Base-by-base conservation (phyloP, 2,797 vertebrate species). In the Myiothlypis chrysogaster region DNA sequence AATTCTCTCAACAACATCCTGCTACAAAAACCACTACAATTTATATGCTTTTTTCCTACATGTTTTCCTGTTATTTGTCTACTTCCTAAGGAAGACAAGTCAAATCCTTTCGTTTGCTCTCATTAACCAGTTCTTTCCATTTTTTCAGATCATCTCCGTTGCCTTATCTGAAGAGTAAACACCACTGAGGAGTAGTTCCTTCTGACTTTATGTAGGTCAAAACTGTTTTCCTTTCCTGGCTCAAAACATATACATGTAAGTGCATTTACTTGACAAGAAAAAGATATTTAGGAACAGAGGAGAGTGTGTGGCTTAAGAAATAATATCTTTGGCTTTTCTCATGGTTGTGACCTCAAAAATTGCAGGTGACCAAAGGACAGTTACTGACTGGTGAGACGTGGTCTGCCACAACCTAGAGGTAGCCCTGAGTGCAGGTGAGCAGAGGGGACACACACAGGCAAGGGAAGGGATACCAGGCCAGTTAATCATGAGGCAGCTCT, bases 1-100 rank as follows among this genome's bases (percentile, higher is more conserved):
- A 92, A 93, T 93, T 70, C 69, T 83, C 85, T 90, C 77, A 83
- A 64, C 55, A 90, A 39, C 81, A 96, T 93, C 59, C 85, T 93
- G 61, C 72, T 91, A 63, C 73, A 88, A 76, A 32, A 34, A 84
- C 61, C 34, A 5, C 85, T 83, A 86, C 15, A 69, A 25, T 91
- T 93, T 66, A 55, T 65, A 56, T 35, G 16, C 7, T 71, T 93
- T 89, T 93, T 79, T 16, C 49, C 53, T 71, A 19, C 53, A 41
- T 15, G 12, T 86, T 87, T 93, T 92, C 72, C 72, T 66, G 41
- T 53, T 86, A 65, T 78, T 91, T 78, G 10, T 34, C 55, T 94
- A 63, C 69, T 95, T 91, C 66, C 50, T 72, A 82, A 86, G 66
- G 72, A 71, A 94, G 43, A 71, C 18, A 75, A 86, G 19, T 64